phyloP scores from a whole-genome alignment of 2,888 invertebrate genomes.

The Nemoura dubitans region DNA sequence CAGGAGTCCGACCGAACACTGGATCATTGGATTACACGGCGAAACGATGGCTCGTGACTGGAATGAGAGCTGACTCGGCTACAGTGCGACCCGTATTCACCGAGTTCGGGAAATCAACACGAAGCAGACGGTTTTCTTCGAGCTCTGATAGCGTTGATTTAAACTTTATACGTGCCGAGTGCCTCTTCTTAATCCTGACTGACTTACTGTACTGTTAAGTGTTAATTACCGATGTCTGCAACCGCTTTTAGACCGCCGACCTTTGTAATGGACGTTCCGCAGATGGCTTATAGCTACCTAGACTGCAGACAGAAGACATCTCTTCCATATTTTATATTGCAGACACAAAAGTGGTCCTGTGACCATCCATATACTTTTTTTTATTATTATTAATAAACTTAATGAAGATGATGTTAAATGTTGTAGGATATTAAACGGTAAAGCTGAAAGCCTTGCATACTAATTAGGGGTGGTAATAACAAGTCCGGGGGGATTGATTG shows the following conservation, averaged over 20 bases:
- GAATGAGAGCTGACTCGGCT: conserved; percentile 21
- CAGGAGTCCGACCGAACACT: neutral
- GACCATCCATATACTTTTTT: no score
- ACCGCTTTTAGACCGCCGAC: no score
- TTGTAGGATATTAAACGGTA: neutral
- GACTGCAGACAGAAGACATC: no score
- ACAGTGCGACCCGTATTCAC: conserved; percentile 9
- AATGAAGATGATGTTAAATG: neutral
- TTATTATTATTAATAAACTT: neutral
- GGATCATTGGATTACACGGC: conserved; percentile 26
- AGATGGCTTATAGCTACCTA: no score
- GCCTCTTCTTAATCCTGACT: no score
- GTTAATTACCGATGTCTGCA: no score
- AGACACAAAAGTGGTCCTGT: neutral
- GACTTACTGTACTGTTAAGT: no score
- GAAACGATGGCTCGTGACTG: conserved; percentile 21
- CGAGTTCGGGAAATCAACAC: neutral
- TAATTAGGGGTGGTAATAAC: neutral
- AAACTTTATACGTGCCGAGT: no score
- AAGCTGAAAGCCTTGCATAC: neutral
- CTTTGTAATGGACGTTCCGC: no score
- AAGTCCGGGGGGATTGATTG: neutral
- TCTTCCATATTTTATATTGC: no score
- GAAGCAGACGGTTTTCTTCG: neutral
- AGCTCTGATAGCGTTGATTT: no score